Conservation (phyloP, 2,797 vertebrate species). For the Melanotaenia pygmaea region DNA sequence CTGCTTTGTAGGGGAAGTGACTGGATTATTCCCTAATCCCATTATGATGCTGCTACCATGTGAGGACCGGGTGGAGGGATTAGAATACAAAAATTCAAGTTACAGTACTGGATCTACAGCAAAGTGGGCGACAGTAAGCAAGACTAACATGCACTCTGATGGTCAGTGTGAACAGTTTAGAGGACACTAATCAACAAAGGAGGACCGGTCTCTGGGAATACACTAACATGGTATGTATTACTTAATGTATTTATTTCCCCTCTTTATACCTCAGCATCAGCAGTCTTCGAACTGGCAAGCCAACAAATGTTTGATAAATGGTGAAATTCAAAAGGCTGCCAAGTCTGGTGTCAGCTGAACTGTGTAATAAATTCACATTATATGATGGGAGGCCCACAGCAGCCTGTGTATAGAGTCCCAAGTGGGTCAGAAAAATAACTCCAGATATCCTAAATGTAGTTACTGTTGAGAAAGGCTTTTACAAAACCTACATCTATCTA, state of each 20-base stretch:
- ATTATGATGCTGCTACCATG: constrained; percentile 76
- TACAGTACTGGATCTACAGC: constrained; percentile 25
- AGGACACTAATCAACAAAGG: not conserved
- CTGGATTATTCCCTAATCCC: constrained; percentile 80
- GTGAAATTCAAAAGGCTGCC: constrained; percentile 11
- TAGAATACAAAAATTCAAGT: constrained; percentile 51
- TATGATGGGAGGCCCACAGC: not conserved
- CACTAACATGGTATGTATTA: constrained; percentile 54
- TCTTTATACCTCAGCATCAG: not conserved
- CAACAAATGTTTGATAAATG: constrained; percentile 38
- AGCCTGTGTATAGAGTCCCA: not conserved
- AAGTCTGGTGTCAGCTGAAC: constrained; percentile 40
- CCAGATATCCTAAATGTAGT: not conserved
- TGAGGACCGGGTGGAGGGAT: constrained; percentile 65
- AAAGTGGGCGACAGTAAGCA: constrained; percentile 16
- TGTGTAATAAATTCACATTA: constrained; percentile 35
- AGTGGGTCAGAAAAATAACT: not conserved
- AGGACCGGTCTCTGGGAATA: constrained; percentile 6
- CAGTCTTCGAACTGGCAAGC: constrained; percentile 12
- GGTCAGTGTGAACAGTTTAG: not conserved
- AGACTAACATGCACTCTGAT: constrained; percentile 18
- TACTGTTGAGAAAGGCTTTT: not conserved
- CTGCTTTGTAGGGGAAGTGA: constrained; percentile 54
- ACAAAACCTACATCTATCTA: not conserved
- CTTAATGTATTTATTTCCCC: not conserved